Base-by-base conservation (phyloP, 2,888 invertebrate species). In the Cephus sareptanus region DNA sequence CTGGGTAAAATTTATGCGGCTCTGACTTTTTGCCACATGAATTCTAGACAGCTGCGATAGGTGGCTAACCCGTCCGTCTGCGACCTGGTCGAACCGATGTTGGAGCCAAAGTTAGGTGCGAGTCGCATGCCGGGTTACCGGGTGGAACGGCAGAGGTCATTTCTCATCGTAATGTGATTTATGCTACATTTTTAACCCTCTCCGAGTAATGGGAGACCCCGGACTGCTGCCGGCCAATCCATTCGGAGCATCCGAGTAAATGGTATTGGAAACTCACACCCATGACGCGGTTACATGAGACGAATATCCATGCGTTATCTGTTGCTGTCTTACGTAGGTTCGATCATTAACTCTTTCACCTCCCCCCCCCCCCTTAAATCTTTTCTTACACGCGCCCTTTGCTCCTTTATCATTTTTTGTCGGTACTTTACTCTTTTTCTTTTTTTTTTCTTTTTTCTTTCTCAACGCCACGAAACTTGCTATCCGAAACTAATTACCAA, bases 91-190 rank as follows among this genome's bases (percentile, higher is more conserved):
- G 56, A 56, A 23, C 23, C 23, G 23, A 56, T 23, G 56, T 9
- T 23, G 23, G 9, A 23, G 56, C 9, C 56, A 56, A 56, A 56
- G 56, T 56, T 56, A 56, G 56, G 56, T 9, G 56, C 23, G 56
- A 23, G 56, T 23, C 56, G 56, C 56, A 56, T 56, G 23, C 9
- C 23, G 23, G 56, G 23, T 56, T 56, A 56, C 23, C 56, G 56
- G 56, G 23, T 56, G 23, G 84, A 81, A 85, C 83, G 85, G 84
- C 85, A 81, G 81, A 74, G 82, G 83, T 83, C 85, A 87, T 89
- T 90, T 88, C 86, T 88, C 89, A 86, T 88, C 87, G 86, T 88
- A 88, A 89, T 86, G 87, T 89, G 89, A 90, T 90, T 89, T 90
- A 89, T 88, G 87, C 85, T 86, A 83, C 87, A 87, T 88, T 90